Evolutionary conservation across 2,888 invertebrate species (phyloP).

Genomic region (Biston betularia): DNA sequence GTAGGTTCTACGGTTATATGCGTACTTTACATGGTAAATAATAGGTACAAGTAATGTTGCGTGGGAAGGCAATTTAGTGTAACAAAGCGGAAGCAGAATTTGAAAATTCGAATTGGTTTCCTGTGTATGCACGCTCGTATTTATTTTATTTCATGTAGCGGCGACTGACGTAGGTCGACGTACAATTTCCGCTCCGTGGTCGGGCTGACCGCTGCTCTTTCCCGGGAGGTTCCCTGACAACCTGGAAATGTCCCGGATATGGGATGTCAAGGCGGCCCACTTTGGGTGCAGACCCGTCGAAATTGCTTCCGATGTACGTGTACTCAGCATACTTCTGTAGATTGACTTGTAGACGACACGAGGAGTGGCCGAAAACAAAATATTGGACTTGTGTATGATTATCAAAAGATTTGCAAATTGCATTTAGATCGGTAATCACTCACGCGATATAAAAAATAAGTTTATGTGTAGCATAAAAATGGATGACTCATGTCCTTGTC

Average conservation of each 20-base stretch:
- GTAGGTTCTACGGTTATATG: not conserved
- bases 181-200: constrained; percentile 78
- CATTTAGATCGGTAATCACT: not conserved
- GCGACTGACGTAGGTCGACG: constrained; percentile 77
- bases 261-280: constrained; percentile 74
- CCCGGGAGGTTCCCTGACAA: constrained; percentile 73
- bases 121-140: constrained; percentile 44
- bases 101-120: constrained; percentile 43
- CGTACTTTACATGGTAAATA: not conserved
- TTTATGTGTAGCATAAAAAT: too few species aligned
- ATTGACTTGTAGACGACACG: constrained; percentile 10
- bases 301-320: constrained; percentile 73
- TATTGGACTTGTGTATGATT: not conserved
- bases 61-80: constrained; percentile 16
- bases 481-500: too few species aligned
- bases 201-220: constrained; percentile 74
- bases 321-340: not conserved
- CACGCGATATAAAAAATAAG: too few species aligned
- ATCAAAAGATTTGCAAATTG: not conserved
- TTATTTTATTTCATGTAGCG: constrained; percentile 56
- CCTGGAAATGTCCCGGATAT: constrained; percentile 80
- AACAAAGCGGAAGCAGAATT: constrained; percentile 23
- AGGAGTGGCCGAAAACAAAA: not conserved
- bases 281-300: constrained; percentile 63
- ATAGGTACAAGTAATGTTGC: not conserved